Percentiles rank a stretch among this genome's conserved stretches.
Conservation (phyloP, 2,113 vertebrate genomes). For the human region DNA sequence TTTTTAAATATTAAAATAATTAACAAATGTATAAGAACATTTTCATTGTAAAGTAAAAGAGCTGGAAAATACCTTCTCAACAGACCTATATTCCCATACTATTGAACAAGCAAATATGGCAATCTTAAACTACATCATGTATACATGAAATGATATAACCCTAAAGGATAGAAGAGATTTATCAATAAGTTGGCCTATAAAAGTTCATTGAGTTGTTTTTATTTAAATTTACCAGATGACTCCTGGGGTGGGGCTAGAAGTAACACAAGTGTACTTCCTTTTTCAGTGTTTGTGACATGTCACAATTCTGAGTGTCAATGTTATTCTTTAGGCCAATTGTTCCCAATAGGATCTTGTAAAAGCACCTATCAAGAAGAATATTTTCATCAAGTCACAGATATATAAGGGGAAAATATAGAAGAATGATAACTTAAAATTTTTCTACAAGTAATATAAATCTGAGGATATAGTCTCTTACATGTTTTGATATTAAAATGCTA, state of each 20-base stretch:
- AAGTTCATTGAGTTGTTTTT: neutral
- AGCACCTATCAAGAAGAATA: neutral
- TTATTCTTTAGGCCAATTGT: neutral
- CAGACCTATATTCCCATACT: neutral
- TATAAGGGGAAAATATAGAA: neutral
- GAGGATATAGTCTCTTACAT: neutral
- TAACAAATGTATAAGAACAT: neutral
- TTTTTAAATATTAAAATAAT: neutral
- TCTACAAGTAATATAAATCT: neutral
- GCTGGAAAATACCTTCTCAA: neutral
- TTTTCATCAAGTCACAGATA: neutral
- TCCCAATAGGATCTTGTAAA: neutral
- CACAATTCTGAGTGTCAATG: neutral
- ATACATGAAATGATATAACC: neutral
- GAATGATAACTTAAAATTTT: neutral
- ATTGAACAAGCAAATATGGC: neutral
- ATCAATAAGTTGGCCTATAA: neutral
- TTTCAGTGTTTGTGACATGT: neutral
- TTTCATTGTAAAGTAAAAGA: neutral
- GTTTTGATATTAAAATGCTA: neutral
- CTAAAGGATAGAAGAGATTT: neutral
- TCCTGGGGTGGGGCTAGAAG: neutral
- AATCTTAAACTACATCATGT: neutral
- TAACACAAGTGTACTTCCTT: neutral
- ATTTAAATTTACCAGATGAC: neutral